phyloP scores from a whole-genome alignment of 2,888 invertebrate genomes.

The Aspidapion aeneum region DNA sequence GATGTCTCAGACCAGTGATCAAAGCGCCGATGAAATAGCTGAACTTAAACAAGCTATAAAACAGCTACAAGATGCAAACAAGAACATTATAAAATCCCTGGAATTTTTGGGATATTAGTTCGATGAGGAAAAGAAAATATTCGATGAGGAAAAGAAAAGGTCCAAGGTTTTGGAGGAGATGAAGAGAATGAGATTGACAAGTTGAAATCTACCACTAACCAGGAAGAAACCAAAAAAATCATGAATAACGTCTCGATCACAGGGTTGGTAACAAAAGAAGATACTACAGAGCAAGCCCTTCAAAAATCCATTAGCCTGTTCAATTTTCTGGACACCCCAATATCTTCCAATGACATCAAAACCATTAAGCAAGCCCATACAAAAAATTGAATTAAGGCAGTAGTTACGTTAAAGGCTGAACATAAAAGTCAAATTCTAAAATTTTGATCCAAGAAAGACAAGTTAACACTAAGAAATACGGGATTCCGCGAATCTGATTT shows the following conservation, averaged over 20 bases:
- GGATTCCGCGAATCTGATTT: not conserved
- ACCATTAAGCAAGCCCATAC: conserved; percentile 1
- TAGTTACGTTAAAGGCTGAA: not conserved
- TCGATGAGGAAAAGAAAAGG: no score
- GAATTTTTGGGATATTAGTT: not conserved
- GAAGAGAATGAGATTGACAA: not conserved
- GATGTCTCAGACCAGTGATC: not conserved
- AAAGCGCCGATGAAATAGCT: not conserved
- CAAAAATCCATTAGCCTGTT: not conserved
- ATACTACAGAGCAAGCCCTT: not conserved
- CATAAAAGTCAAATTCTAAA: not conserved
- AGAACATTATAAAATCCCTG: not conserved
- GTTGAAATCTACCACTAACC: not conserved
- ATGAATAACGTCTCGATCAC: not conserved
- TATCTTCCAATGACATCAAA: not conserved
- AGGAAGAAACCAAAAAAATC: not conserved
- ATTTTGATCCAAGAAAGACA: conserved; percentile 1
- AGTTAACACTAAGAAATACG: not conserved
- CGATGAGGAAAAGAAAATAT: conserved; percentile 1
- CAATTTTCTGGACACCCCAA: not conserved
- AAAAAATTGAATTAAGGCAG: not conserved
- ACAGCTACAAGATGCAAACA: not conserved
- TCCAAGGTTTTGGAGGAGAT: not conserved
- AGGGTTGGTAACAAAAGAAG: not conserved
- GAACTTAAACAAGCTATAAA: not conserved